Conservation (phyloP, 2,888 invertebrate species). For the Xestia rhomboidea region DNA sequence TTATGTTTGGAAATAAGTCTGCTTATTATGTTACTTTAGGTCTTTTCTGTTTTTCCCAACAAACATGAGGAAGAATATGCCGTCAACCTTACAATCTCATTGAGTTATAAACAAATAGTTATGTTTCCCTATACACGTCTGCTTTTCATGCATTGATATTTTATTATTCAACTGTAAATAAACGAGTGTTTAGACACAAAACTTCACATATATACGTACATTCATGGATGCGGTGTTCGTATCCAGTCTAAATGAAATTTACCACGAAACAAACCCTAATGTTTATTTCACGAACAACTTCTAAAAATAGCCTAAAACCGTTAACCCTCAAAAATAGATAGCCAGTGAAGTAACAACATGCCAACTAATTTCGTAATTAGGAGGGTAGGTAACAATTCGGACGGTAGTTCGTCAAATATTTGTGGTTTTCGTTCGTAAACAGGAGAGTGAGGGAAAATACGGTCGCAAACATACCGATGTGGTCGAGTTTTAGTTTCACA, state of each 20-base stretch:
- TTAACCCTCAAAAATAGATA: conserved; percentile 27
- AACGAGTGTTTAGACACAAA: neutral
- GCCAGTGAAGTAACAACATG: conserved; percentile 1
- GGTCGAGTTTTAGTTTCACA: conserved; percentile 12
- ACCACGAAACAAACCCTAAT: neutral
- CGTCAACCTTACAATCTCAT: neutral
- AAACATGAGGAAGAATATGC: neutral
- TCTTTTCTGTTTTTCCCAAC: neutral
- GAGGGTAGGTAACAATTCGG: conserved; percentile 32
- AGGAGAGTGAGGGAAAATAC: conserved; percentile 25
- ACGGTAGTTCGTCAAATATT: conserved; percentile 56
- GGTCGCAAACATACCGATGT: conserved; percentile 24
- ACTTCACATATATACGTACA: neutral
- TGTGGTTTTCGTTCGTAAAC: conserved; percentile 42
- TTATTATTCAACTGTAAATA: neutral
- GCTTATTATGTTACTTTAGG: neutral
- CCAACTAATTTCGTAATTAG: conserved; percentile 52
- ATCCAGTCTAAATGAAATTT: neutral
- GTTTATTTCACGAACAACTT: conserved; percentile 3
- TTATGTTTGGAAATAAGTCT: neutral
- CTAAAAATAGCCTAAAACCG: conserved; percentile 22
- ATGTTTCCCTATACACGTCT: neutral
- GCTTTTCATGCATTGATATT: neutral
- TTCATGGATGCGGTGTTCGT: neutral
- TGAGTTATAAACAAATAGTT: neutral